These are phyloP conservation scores for Dissostichus mawsoni DNA, from an alignment of 2,113 vertebrate species.

Conservation along the genomic window DNA sequence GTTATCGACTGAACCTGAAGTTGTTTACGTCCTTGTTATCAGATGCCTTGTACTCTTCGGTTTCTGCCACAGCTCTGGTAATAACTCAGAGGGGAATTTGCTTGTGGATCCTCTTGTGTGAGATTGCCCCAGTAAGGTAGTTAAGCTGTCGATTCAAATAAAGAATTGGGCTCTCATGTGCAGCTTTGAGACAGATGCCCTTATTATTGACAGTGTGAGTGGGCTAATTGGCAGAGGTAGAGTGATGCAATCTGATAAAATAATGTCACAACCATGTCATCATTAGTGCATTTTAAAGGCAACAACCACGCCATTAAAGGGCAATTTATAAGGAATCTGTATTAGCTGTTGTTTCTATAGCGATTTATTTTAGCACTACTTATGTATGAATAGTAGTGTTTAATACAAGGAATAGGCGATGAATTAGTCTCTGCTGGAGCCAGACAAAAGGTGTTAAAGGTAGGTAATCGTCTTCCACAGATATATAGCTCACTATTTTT, in stretches of 20 bases:
- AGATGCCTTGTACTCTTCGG: slow-evolving; percentile 23
- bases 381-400: slow-evolving; percentile 48
- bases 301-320: slow-evolving; percentile 14
- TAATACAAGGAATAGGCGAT: slow-evolving; percentile 37
- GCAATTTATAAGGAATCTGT: slow-evolving; percentile 27
- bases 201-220: slow-evolving; percentile 44
- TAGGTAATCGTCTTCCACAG: slow-evolving; percentile 73
- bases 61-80: slow-evolving; percentile 34
- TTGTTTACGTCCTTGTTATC: slow-evolving; percentile 55
- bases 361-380: slow-evolving; percentile 21
- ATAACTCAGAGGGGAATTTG: slow-evolving; percentile 25
- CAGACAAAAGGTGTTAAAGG: slow-evolving; percentile 71
- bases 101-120: slow-evolving; percentile 43
- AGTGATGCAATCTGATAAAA: slow-evolving; percentile 44
- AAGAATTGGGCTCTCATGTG: slow-evolving; percentile 39
- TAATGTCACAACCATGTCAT: slow-evolving; percentile 28
- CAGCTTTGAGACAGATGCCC: slow-evolving; percentile 40
- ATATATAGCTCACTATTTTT: slow-evolving; percentile 80
- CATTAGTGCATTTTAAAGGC: not conserved
- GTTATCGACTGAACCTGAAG: slow-evolving; percentile 12
- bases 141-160: slow-evolving; percentile 62
- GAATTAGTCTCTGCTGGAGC: slow-evolving; percentile 65
- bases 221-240: slow-evolving; percentile 17
- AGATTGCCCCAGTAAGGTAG: slow-evolving; percentile 39
- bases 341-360: slow-evolving; percentile 15